A percentile compares a stretch with the other conserved stretches of the same genome.
These are phyloP conservation scores for Tarsius wallacei DNA, from an alignment of 2,797 vertebrate genomes.

Conservation along the genomic window DNA sequence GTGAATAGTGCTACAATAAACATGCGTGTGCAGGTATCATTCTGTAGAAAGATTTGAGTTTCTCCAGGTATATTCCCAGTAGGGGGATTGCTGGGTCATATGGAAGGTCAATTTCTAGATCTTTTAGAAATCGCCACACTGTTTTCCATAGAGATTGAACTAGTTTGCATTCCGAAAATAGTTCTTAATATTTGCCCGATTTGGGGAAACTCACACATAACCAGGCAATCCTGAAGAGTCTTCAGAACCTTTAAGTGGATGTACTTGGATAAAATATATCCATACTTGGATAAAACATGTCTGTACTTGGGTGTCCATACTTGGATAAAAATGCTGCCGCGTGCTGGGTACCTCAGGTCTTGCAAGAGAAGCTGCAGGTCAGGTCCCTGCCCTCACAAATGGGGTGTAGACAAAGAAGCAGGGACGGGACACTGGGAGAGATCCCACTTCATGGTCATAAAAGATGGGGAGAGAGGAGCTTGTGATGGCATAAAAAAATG, in stretches of 20 bases:
- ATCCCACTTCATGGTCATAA: too few relatives aligned
- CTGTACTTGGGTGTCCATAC: background rate
- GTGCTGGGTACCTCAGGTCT: background rate
- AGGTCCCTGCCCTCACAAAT: background rate
- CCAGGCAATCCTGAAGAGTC: background rate
- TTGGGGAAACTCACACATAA: background rate
- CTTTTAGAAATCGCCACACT: too few relatives aligned
- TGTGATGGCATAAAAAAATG: background rate
- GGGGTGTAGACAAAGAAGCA: background rate
- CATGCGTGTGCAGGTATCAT: too few relatives aligned
- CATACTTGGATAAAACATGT: too few relatives aligned
- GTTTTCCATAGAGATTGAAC: too few relatives aligned
- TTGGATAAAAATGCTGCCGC: background rate
- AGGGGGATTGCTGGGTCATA: too few relatives aligned
- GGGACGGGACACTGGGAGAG: background rate
- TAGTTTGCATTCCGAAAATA: background rate
- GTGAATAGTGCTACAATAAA: too few relatives aligned
- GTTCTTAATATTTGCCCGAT: background rate
- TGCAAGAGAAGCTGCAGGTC: background rate
- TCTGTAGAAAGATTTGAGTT: too few relatives aligned
- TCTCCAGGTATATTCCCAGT: too few relatives aligned
- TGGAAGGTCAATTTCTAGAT: too few relatives aligned
- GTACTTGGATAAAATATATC: too few relatives aligned
- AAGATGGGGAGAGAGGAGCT: background rate
- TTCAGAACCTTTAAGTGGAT: background rate